Conservation (phyloP, 2,113 vertebrate species). For the Dendropsophus ebraccatus region DNA sequence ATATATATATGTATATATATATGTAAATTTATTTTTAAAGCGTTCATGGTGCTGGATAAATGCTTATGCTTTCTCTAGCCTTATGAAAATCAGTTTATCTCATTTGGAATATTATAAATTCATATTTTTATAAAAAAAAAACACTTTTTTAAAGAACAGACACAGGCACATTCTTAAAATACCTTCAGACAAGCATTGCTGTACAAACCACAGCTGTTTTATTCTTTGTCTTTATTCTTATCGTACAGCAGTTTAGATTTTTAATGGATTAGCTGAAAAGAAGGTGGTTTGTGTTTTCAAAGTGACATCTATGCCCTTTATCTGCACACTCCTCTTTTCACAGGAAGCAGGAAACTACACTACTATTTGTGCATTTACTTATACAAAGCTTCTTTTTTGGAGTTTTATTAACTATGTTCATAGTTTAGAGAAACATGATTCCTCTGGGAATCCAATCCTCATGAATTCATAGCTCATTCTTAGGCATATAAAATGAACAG, state of each 20-base stretch:
- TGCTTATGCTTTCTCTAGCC: neutral
- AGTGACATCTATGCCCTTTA: neutral
- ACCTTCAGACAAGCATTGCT: neutral
- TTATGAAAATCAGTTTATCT: neutral
- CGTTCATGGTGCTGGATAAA: no score
- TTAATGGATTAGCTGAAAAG: neutral
- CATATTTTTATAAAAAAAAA: neutral
- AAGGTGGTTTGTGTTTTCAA: neutral
- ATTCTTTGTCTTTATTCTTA: neutral
- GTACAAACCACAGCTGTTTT: neutral
- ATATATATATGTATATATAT: no score
- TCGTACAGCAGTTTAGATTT: neutral
- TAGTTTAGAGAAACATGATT: neutral
- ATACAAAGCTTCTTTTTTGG: neutral
- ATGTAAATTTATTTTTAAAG: no score
- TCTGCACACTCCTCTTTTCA: neutral
- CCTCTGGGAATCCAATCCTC: neutral
- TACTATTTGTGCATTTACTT: neutral
- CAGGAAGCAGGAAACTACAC: constrained; percentile 7
- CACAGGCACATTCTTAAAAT: neutral
- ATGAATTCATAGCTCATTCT: neutral
- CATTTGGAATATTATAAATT: neutral
- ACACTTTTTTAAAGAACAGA: neutral
- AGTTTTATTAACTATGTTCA: neutral
- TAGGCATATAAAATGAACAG: neutral